Evolutionary conservation across 2,888 invertebrate species (phyloP), one percentile per base, ranked within the genome.

Genomic region (Volucella bombylans): DNA sequence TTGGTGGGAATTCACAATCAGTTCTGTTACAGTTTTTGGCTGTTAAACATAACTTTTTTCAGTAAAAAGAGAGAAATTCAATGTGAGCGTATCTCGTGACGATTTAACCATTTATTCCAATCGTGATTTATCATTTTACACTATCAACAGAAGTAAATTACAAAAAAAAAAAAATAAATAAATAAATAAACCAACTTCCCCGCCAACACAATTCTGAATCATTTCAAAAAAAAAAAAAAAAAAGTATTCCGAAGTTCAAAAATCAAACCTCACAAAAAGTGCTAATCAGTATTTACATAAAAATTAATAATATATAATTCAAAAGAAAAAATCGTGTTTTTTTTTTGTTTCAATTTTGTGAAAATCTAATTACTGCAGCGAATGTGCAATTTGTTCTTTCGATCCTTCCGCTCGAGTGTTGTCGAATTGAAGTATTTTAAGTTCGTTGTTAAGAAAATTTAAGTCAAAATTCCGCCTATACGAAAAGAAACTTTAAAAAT

Each of bases 11-110:
- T 86, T 83, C 86, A 76, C 88, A 86, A 82, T 88, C 88, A 90
- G 90, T 90, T 90, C 89, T 89, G 88, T 89, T 88, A 89, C 90
- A 91, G 90, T 90, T 89, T 89, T 89, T 88, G 88, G 88, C 90
- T 90, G 90, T 90, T 88, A 87, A 90, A 89, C 90, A 90, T 88
- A 88, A 89, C 88, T 88, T 88, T 71, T 87, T 50, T 23, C 18
- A 23, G 18, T 23, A 68, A 62, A 12, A 52, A 81, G 39, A 61
- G 54, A 54, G 8, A 47, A 43, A 61, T 57, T 14, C 6, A 39
- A 39, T 62, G 52, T 52, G 14, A 72, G 39, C 72, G 79, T 79
- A 59, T 79, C 79, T 79, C 79, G 79, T 79, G 79, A 59, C 72
- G 59, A 79, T 65, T 62, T 15, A 78, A 39, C 59, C 31, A 38